Evolutionary conservation across 2,888 invertebrate species (phyloP).

Genomic region (Diarsia rubi): DNA sequence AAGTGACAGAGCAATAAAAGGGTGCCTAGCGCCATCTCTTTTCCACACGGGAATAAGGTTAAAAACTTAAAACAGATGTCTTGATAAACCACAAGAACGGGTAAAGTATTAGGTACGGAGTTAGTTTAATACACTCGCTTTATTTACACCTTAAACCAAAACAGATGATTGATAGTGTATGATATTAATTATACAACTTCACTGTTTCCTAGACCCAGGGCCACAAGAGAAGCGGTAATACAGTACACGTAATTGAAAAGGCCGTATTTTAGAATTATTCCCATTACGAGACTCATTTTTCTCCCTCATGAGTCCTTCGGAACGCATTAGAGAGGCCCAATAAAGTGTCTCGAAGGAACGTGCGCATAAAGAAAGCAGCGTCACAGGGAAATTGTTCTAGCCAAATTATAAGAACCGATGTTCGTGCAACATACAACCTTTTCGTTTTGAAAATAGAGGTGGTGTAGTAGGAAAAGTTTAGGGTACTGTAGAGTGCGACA

Average conservation of each 20-base stretch:
- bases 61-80: too few species aligned
- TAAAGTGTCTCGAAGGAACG: conserved; percentile 72
- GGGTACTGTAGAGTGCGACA: conserved; percentile 68
- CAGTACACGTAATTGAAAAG: conserved; percentile 52
- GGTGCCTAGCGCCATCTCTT: too few species aligned
- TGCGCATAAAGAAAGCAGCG: conserved; percentile 72
- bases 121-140: background rate
- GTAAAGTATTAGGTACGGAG: background rate
- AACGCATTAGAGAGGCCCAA: conserved; percentile 75
- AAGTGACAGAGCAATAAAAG: too few species aligned
- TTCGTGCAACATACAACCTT: conserved; percentile 38
- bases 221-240: conserved; percentile 26
- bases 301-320: conserved; percentile 66
- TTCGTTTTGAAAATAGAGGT: background rate
- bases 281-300: conserved; percentile 64
- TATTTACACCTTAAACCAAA: background rate
- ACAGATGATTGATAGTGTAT: background rate
- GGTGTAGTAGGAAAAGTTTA: conserved; percentile 3
- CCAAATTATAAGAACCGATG: conserved; percentile 11
- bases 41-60: too few species aligned
- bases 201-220: background rate
- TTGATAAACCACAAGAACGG: too few species aligned
- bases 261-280: conserved; percentile 64
- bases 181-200: conserved; percentile 14
- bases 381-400: conserved; percentile 68